Base-by-base conservation (phyloP, 1,140 invertebrate genomes). In the Scylla paramamosain region DNA sequence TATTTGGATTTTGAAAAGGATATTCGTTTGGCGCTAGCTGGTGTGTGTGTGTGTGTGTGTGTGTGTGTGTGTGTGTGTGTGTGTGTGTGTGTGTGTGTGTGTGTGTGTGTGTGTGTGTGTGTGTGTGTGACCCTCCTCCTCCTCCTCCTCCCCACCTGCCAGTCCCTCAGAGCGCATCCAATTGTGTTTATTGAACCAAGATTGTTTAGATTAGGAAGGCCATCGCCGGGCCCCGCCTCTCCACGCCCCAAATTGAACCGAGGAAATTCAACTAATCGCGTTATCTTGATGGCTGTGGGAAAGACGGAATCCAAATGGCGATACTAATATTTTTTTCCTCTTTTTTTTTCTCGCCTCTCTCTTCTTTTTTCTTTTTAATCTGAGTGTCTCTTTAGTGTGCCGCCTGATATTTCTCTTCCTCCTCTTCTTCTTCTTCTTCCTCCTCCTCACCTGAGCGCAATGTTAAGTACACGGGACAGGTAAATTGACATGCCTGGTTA, bases 61-160 rank as follows among this genome's bases (percentile, higher is more conserved):
- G 52, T 20, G 52, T 59, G 52, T 59, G 52, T 20, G 52, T 77
- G 67, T 77, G 67, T n/a, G 67, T 77, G 67, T 77, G 67, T 77
- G 67, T 77, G 67, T 77, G 67, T 77, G 67, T 77, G 67, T 77
- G 67, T 77, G 67, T 77, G 67, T 77, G 67, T 77, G 67, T 77
- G 67, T 77, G 67, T 77, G 67, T 77, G 67, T n/a, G 67, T 77
- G 67, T 77, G 25, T n/a, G 67, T 77, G 67, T n/a, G n/a, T 12
- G 67, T 3, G 67, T 77, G 10, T 20, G 20, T 12, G 1, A 1
- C 12, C 25, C 67, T 7, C 67, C 25, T 77, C 67, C 20, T 77
- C 25, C 20, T n/a, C 67, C 67, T n/a, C 10, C 52, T 20, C 20
- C 52, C 52, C 20, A 12, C 52, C 12, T 20, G 2, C 20, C 52